These are phyloP conservation scores for Lemur catta DNA, from an alignment of 2,797 vertebrate species.

Conservation along the genomic window DNA sequence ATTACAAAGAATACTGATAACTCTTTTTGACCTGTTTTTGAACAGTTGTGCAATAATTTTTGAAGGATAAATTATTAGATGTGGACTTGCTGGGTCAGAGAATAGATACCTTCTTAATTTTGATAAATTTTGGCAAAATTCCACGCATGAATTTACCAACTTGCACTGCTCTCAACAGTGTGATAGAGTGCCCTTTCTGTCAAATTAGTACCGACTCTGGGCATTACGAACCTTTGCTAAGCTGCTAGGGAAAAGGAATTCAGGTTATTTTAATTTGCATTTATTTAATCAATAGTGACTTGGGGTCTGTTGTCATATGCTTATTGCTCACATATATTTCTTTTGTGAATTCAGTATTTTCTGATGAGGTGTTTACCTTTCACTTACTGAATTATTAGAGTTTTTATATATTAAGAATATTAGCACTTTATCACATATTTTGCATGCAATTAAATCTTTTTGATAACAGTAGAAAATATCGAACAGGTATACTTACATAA, in stretches of 20 bases:
- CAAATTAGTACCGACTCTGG: not conserved
- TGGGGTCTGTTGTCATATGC: not conserved
- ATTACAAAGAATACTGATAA: slow-evolving; percentile 9
- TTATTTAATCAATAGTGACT: slow-evolving; percentile 42
- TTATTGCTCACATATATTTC: not conserved
- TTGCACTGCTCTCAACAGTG: not conserved
- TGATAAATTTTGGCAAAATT: slow-evolving; percentile 13
- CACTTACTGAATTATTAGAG: slow-evolving; percentile 22
- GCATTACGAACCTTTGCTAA: not conserved
- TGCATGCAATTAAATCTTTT: not conserved
- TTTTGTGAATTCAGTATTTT: not conserved
- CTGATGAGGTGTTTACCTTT: not conserved
- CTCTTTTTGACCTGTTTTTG: not conserved
- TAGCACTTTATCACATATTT: not conserved
- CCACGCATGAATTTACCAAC: not conserved
- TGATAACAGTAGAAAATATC: not conserved
- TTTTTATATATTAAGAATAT: not conserved
- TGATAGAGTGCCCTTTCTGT: not conserved
- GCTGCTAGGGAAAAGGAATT: not conserved
- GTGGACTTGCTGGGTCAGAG: not conserved
- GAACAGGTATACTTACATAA: not conserved
- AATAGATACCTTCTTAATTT: slow-evolving; percentile 8
- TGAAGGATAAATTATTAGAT: slow-evolving; percentile 7
- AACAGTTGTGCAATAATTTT: not conserved
- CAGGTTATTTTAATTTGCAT: slow-evolving; percentile 28